Conservation (phyloP, 2,888 invertebrate genomes). For the Augochlorella aurata region DNA sequence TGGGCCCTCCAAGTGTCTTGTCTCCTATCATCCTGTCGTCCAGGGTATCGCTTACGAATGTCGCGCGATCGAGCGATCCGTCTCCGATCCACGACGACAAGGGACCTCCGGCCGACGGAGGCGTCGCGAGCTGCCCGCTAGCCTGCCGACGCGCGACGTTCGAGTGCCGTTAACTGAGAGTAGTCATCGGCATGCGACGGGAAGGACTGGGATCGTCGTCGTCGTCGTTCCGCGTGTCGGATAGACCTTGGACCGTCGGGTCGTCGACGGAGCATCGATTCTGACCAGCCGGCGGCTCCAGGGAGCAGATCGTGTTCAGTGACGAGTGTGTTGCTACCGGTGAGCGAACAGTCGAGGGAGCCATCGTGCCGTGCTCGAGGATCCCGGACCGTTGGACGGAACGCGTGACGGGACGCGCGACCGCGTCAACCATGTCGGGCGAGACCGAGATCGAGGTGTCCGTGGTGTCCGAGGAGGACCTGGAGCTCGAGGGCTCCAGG, state of each 20-base stretch:
- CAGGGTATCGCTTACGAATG: slow-evolving; percentile 79
- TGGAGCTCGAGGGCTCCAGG: slow-evolving; percentile 77
- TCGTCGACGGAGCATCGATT: slow-evolving; percentile 29
- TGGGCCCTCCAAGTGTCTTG: slow-evolving; percentile 75
- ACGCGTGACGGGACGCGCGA: not conserved
- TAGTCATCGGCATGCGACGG: slow-evolving; percentile 47
- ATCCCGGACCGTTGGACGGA: slow-evolving; percentile 21
- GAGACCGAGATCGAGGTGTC: slow-evolving; percentile 81
- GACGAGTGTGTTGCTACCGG: slow-evolving; percentile 21
- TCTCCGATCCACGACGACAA: slow-evolving; percentile 70
- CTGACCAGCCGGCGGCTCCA: slow-evolving; percentile 40
- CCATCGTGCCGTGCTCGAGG: slow-evolving; percentile 15
- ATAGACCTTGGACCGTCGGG: slow-evolving; percentile 43
- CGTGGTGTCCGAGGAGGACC: slow-evolving; percentile 80
- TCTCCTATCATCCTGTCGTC: slow-evolving; percentile 78
- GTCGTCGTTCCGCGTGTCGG: slow-evolving; percentile 46
- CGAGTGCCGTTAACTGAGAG: slow-evolving; percentile 1
- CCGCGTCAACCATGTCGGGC: slow-evolving; percentile 75
- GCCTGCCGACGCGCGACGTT: not conserved
- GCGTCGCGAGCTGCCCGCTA: slow-evolving; percentile 46
- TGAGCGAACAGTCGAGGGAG: slow-evolving; percentile 4
- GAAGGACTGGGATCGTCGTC: slow-evolving; percentile 11
- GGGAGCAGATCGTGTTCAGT: slow-evolving; percentile 29
- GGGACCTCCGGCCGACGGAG: slow-evolving; percentile 62
- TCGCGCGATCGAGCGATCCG: slow-evolving; percentile 78